Evolutionary conservation across 2,797 vertebrate species (phyloP), one percentile per base, ranked within the genome.

Genomic region (Scolopax bukidnonensis): DNA sequence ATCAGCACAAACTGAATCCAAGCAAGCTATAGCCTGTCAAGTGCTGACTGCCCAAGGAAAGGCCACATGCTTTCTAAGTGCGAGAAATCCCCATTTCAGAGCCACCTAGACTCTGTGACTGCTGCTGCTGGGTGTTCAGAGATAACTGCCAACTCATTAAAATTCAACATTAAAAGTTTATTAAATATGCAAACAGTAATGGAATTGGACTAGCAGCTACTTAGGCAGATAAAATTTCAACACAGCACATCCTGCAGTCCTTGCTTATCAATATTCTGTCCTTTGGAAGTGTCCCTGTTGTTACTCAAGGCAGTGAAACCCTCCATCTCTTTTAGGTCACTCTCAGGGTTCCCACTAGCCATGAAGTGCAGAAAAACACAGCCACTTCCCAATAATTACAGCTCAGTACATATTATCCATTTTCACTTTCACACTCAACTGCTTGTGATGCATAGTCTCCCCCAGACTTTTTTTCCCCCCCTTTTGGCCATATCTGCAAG

Each of bases 111-210:
- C 69, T 64, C 78, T 45, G 65, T 21, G 45, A 53, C 76, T 90
- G 76, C 81, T 83, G 79, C 80, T 91, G 90, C 91, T 94, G 92
- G 82, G 60, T 48, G 73, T 16, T 91, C 90, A 94, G 89, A 96
- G 89, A 92, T 92, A 94, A 92, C 57, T 86, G 85, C 84, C 87
- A 91, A 65, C 65, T 95, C 96, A 92, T 92, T 96, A 94, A 94
- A 95, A 91, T 38, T 57, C 61, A 86, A 80, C 79, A 81, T 87
- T 56, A 90, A 79, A 84, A 91, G 86, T 88, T 82, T 90, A 86
- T 95, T 96, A 96, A 97, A 84, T 92, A 96, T 87, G 89, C 93
- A 93, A 73, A 69, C 89, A 63, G 59, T 93, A 96, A 93, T 95
- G 89, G 91, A 90, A 71, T 79, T 56, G 73, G 88, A 89, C 79